Evolutionary conservation across 2,888 invertebrate genomes (phyloP).

Genomic region (Drosophila merina): DNA sequence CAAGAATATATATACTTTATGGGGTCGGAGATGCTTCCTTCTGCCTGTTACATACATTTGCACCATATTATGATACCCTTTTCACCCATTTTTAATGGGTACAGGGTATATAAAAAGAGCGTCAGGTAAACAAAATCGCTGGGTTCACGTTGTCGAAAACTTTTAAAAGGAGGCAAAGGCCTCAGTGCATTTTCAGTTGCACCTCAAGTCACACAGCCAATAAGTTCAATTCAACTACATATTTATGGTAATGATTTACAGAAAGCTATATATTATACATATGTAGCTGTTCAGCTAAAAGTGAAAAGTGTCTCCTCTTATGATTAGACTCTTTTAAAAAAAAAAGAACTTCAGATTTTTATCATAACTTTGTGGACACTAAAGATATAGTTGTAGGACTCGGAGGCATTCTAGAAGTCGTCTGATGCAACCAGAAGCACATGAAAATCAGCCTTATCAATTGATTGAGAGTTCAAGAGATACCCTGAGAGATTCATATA

Average conservation of each 20-base stretch:
- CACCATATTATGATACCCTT: too few relatives aligned
- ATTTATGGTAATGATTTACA: not conserved
- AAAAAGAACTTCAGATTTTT: not conserved
- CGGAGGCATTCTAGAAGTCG: constrained; percentile 4
- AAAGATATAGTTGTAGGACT: not conserved
- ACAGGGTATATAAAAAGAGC: not conserved
- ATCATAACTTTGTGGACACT: not conserved
- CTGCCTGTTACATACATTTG: too few relatives aligned
- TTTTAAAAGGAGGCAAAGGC: constrained; percentile 1
- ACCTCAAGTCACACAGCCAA: not conserved
- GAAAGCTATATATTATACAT: too few relatives aligned
- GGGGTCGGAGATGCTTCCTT: too few relatives aligned
- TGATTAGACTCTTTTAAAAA: not conserved
- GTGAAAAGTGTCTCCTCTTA: not conserved
- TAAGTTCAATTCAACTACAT: too few relatives aligned
- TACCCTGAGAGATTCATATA: not conserved
- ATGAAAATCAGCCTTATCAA: constrained; percentile 1
- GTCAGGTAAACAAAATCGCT: not conserved
- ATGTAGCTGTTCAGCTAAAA: not conserved
- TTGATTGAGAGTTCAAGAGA: not conserved
- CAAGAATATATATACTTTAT: too few relatives aligned
- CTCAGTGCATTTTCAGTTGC: not conserved
- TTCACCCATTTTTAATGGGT: too few relatives aligned
- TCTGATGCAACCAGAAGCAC: constrained; percentile 21
- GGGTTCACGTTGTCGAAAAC: not conserved